Conservation (phyloP, 2,113 vertebrate species). For the Megaleporinus macrocephalus region DNA sequence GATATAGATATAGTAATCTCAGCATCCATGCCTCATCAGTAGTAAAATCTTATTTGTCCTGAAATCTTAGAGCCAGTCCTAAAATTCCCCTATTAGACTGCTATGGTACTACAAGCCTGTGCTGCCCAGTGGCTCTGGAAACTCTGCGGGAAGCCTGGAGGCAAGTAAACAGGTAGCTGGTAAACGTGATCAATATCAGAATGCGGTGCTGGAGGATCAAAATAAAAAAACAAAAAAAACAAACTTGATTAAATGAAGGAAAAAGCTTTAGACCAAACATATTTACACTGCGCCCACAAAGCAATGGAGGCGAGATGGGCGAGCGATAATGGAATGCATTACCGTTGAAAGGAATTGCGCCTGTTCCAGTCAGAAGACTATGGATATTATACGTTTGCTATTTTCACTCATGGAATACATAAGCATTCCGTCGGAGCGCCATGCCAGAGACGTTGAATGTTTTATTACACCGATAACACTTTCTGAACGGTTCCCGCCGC, state of each 20-base stretch:
- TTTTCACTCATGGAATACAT: background rate
- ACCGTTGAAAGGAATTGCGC: background rate
- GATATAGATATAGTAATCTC: too few species aligned
- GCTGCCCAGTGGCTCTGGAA: background rate
- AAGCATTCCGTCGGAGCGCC: constrained; percentile 1
- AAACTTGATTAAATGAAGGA: background rate
- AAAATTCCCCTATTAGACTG: background rate
- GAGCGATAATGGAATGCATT: constrained; percentile 7
- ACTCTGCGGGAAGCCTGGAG: background rate
- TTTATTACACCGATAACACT: constrained; percentile 17
- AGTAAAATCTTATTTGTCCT: too few species aligned
- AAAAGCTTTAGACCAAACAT: background rate
- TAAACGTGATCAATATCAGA: background rate
- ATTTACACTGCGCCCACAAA: background rate
- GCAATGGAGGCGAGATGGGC: background rate
- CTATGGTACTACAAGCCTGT: background rate
- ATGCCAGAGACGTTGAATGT: constrained; percentile 10
- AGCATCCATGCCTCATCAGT: too few species aligned
- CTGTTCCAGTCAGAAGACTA: background rate
- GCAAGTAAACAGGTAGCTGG: background rate
- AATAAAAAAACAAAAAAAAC: background rate
- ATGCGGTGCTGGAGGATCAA: background rate
- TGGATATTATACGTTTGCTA: constrained; percentile 5
- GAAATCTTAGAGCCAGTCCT: too few species aligned
- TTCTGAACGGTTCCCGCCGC: constrained; percentile 25